Percentiles rank a stretch among this genome's conserved stretches.
Evolutionary conservation across 2,797 vertebrate species (phyloP).

Genomic region (Pseudotriccus pelzelni): DNA sequence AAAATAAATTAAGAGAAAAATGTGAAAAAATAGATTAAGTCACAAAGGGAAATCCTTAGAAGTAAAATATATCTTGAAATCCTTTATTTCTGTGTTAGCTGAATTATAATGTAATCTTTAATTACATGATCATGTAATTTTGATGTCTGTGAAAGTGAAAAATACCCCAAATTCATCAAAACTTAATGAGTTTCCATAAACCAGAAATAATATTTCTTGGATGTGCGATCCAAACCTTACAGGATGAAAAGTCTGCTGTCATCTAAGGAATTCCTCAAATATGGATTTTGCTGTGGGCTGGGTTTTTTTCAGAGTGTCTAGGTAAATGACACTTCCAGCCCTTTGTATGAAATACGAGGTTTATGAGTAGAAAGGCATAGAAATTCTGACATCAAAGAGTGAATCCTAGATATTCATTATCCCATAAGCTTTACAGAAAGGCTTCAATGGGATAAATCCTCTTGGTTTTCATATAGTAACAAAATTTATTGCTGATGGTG

Average conservation of each 20-base stretch:
- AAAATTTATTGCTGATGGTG: background rate
- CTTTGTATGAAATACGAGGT: background rate
- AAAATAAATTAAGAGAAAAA: too few species aligned
- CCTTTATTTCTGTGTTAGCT: background rate
- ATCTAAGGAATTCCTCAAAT: background rate
- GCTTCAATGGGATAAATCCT: background rate
- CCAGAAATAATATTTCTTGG: background rate
- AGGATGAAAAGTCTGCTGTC: background rate
- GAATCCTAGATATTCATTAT: background rate
- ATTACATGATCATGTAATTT: background rate
- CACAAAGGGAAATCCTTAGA: background rate
- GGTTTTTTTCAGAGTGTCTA: background rate
- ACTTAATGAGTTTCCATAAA: background rate
- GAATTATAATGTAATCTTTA: background rate
- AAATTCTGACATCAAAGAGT: background rate
- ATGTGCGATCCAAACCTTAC: background rate
- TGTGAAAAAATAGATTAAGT: background rate
- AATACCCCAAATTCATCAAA: background rate
- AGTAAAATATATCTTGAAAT: background rate
- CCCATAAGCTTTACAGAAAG: background rate
- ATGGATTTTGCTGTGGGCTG: background rate
- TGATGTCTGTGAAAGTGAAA: background rate
- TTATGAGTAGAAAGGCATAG: background rate
- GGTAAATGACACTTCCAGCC: background rate
- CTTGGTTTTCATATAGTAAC: background rate